A percentile compares a stretch with the other conserved stretches of the same genome.
Evolutionary conservation across 2,113 vertebrate species (phyloP).

Genomic region (Podocnemis expansa): DNA sequence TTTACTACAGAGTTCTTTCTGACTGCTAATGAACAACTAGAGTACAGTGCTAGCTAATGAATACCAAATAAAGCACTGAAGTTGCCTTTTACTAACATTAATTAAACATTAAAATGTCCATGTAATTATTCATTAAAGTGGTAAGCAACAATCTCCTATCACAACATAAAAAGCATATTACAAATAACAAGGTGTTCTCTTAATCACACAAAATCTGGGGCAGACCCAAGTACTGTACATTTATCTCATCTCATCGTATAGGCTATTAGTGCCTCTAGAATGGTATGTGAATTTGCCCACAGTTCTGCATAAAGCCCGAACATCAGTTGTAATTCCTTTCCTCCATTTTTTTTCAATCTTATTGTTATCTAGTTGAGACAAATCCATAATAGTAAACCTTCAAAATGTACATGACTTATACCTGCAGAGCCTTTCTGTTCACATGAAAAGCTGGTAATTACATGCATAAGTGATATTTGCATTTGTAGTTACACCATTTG

Average conservation of each 20-base stretch:
- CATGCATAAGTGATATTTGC: neutral
- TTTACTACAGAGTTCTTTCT: neutral
- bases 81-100: neutral
- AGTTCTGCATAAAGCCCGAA: neutral
- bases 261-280: neutral
- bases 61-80: neutral
- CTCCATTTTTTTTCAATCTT: neutral
- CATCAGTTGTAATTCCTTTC: neutral
- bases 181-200: neutral
- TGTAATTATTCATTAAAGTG: neutral
- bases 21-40: neutral
- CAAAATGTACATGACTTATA: neutral
- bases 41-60: slow-evolving; percentile 28
- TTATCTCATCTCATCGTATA: neutral
- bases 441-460: neutral
- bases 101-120: neutral
- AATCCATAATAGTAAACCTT: fast-evolving
- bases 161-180: neutral
- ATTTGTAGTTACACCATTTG: neutral
- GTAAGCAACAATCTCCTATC: neutral
- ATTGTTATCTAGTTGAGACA: neutral
- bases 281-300: neutral
- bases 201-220: neutral
- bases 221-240: neutral
- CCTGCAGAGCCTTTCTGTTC: neutral